Base-by-base conservation (phyloP, 2,888 invertebrate species). In the Liposcelis brunnea region DNA sequence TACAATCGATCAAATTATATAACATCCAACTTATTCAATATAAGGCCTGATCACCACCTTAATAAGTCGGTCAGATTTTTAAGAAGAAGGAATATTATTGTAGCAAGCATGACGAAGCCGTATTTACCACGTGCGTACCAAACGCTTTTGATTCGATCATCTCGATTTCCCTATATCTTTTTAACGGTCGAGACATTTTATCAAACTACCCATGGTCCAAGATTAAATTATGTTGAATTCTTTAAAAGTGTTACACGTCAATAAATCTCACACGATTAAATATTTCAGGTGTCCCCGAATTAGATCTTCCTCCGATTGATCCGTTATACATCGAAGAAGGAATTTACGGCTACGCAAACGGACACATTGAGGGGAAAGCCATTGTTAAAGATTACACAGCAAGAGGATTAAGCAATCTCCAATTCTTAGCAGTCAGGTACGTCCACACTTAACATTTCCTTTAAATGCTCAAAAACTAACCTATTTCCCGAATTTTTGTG, bases 401-500 rank as follows among this genome's bases (percentile, higher is more conserved):
- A 0, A 63, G 65, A 51, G 79, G 79, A 2, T 53, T 76, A 21
- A 66, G 68, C 46, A 60, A 61, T 21, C 61, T 70, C 4, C 65
- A 61, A 18, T 68, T 78, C 42, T 65, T 69, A 37, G 71, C 72
- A 50, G 71, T 71, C 31, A 70, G 71, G 63, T 26, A 26, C 26
- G 4, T 8, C 26, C 4, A 8, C 8, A 26, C 26, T 6, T 44
- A 45, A 31, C 15, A 16, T 31, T 44, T 31, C 2, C n/a, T 18
- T 44, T 10, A 8, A 10, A 43, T 16, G 45, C 19, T 42, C 12
- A 18, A n/a, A n/a, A n/a, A n/a, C n/a, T n/a, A n/a, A n/a, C n/a
- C n/a, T n/a, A n/a, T n/a, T n/a, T n/a, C n/a, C n/a, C n/a, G n/a
- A n/a, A n/a, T n/a, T n/a, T n/a, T n/a, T n/a, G 15, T 12, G 42